Evolutionary conservation across 2,113 vertebrate genomes (phyloP), one percentile per base, ranked within the genome.

Genomic region (Cavia aperea): DNA sequence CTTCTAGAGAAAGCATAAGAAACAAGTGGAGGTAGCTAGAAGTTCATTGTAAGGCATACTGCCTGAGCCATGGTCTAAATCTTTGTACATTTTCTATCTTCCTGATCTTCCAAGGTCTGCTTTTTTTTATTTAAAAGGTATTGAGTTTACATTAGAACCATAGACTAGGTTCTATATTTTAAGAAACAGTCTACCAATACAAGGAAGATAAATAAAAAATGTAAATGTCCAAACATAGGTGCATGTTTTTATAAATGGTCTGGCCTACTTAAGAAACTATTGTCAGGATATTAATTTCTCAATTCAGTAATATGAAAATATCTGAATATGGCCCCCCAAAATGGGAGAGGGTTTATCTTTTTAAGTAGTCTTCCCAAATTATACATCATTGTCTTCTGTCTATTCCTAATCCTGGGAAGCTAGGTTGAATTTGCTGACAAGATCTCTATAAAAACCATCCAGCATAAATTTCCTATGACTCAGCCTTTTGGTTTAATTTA

Each of bases 401-500:
- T 58, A 14, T n/a, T 84, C 19, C 29, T 62, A 19, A 33, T 91
- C 16, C 11, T 16, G 85, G 79, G 88, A 96, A 89, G 63, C 39
- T 16, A 73, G 8, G 36, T 1, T 62, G 31, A 92, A 70, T 75
- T 63, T 65, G 19, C 79, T 88, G 49, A 51, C 82, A 90, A 94
- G 8, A 51, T 33, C 54, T 39, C 65, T 75, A 46, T n/a, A 78
- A 82, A 95, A 94, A 21, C 36, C 68, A 90, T 21, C 46, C 77
- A n/a, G 66, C 60, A 13, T 0, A 0, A 92, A 92, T 93, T 91
- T 72, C 90, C 89, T 94, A 79, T 86, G 65, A 93, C 60, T 92
- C 87, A 83, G 95, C 13, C 36, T 94, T 96, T 93, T 94, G 54
- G 79, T 93, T 95, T 96, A 87, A 92, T 86, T 92, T 92, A 96